Evolutionary conservation across 2,888 invertebrate genomes (phyloP).

Genomic region (Camptogramma bilineatum): DNA sequence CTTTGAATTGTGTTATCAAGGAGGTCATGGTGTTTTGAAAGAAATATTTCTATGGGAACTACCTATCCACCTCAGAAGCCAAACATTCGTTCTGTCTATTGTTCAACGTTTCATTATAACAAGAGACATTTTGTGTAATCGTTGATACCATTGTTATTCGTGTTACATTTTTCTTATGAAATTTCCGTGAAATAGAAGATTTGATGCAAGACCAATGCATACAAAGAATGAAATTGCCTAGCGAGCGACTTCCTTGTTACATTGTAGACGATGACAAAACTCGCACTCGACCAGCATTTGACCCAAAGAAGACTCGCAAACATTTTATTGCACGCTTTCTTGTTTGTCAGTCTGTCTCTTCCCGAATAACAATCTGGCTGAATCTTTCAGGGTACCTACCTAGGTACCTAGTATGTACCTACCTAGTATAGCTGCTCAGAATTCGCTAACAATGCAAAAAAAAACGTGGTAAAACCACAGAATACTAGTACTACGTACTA

Average conservation of each 20-base stretch:
- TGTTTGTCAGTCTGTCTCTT: no score
- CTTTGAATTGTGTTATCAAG: slow-evolving; percentile 32
- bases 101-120: slow-evolving; percentile 43
- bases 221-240: slow-evolving; percentile 8
- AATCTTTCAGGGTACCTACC: no score
- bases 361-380: no score
- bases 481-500: no score
- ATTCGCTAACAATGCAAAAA: no score
- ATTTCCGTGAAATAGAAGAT: slow-evolving; percentile 65
- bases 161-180: slow-evolving; percentile 66
- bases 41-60: slow-evolving; percentile 33
- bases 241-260: slow-evolving; percentile 3
- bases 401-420: no score
- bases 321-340: no score
- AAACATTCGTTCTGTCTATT: slow-evolving; percentile 54
- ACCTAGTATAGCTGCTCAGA: no score
- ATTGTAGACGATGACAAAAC: neutral
- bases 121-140: slow-evolving; percentile 54
- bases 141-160: slow-evolving; percentile 62
- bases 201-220: slow-evolving; percentile 49
- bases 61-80: slow-evolving; percentile 35
- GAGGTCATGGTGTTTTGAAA: slow-evolving; percentile 34
- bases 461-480: no score
- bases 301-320: neutral
- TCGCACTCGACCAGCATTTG: neutral